Conservation (phyloP, 1,140 invertebrate species). For the Contarinia nasturtii region DNA sequence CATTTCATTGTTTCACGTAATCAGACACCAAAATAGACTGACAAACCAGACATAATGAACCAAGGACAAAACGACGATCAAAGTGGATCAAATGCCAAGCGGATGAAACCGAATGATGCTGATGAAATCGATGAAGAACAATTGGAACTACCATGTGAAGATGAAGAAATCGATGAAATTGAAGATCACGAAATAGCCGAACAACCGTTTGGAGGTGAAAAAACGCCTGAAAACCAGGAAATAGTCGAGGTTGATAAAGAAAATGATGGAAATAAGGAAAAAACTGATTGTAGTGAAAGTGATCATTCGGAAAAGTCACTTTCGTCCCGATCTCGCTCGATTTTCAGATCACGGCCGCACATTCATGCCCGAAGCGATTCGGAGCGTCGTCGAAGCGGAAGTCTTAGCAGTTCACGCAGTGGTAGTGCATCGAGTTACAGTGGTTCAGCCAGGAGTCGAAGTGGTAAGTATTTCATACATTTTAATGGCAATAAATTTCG, state of each 20-base stretch:
- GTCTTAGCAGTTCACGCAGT: slow-evolving; percentile 4
- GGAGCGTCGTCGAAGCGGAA: slow-evolving; percentile 3
- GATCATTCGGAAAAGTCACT: slow-evolving; percentile 19
- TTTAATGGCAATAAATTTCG: no score
- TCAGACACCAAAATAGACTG: no score
- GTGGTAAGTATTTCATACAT: no score
- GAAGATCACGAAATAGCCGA: slow-evolving; percentile 42
- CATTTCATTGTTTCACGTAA: no score
- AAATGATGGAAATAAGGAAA: slow-evolving; percentile 24
- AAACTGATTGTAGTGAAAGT: slow-evolving; percentile 11
- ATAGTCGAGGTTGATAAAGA: slow-evolving; percentile 14
- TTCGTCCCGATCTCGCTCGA: slow-evolving; percentile 8
- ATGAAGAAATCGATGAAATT: slow-evolving; percentile 49
- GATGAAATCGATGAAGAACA: no score
- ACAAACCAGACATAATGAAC: no score
- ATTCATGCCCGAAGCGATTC: slow-evolving; percentile 6
- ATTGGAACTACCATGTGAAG: slow-evolving; percentile 69
- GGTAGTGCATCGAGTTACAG: slow-evolving; percentile 1
- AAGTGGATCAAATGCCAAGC: no score
- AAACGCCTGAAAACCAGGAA: slow-evolving; percentile 26
- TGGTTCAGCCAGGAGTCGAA: slow-evolving; percentile 7
- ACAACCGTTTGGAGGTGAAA: slow-evolving; percentile 40
- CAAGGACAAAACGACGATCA: no score
- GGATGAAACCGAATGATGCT: no score
- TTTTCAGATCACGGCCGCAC: slow-evolving; percentile 9